Evolutionary conservation across 2,113 vertebrate genomes (phyloP).

Genomic region (Ramphastos sulfuratus): DNA sequence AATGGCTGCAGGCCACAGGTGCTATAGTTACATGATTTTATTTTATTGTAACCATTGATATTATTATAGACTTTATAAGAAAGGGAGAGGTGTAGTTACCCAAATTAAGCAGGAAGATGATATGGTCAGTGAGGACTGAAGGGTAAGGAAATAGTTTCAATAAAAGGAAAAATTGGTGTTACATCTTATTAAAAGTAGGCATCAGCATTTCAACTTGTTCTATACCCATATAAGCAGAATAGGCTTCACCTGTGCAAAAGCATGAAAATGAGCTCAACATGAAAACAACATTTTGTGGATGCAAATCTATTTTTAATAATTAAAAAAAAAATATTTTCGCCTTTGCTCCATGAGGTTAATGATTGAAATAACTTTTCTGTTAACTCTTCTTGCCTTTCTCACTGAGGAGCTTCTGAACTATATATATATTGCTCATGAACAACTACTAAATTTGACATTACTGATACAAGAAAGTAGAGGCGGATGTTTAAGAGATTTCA

Average conservation of each 20-base stretch:
- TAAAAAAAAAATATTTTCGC: background rate
- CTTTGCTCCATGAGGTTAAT: background rate
- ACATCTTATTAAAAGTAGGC: background rate
- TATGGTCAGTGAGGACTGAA: background rate
- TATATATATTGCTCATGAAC: background rate
- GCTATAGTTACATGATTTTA: background rate
- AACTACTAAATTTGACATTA: background rate
- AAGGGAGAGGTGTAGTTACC: background rate
- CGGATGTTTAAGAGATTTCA: conserved; percentile 15
- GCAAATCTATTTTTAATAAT: background rate
- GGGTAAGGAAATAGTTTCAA: background rate
- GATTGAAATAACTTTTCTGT: background rate
- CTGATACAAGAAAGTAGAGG: background rate
- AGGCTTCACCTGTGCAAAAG: background rate
- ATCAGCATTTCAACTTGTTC: background rate
- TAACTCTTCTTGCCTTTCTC: background rate
- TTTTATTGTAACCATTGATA: background rate
- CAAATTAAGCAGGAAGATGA: background rate
- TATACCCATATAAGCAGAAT: background rate
- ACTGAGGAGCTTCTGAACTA: background rate
- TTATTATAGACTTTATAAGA: background rate
- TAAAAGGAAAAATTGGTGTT: background rate
- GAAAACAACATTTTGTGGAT: background rate
- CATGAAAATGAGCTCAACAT: background rate
- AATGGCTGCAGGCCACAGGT: background rate